Evolutionary conservation across 2,888 invertebrate genomes (phyloP).

Genomic region (Meganola albula): DNA sequence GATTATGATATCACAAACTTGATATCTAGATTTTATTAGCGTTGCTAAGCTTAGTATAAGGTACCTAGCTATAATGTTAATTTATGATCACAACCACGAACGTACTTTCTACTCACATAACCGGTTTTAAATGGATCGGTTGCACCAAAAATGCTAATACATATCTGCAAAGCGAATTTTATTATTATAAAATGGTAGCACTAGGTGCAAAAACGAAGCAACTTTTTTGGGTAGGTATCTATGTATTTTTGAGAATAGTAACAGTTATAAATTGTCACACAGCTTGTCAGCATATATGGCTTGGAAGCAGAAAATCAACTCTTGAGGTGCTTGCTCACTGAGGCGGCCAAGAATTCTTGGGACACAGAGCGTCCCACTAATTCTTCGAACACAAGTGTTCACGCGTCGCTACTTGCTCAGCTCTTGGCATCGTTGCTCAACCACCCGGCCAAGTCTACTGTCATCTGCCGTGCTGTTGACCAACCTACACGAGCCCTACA

Average conservation of each 20-base stretch:
- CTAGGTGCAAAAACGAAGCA: no score
- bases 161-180: no score
- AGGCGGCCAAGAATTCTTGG: slow-evolving; percentile 87
- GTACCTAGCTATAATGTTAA: no score
- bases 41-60: no score
- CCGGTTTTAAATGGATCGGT: no score
- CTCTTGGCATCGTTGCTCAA: slow-evolving; percentile 84
- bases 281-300: slow-evolving; percentile 95
- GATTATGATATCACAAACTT: no score
- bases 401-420: slow-evolving; percentile 77
- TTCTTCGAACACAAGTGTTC: slow-evolving; percentile 87
- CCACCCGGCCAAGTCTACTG: slow-evolving; percentile 91
- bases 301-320: slow-evolving; percentile 98
- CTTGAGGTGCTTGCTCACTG: slow-evolving; percentile 93
- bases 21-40: no score
- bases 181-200: no score
- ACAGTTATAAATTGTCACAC: slow-evolving; percentile 22
- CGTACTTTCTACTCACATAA: no score
- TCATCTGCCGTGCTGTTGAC: slow-evolving; percentile 92
- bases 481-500: slow-evolving; percentile 85
- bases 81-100: no score
- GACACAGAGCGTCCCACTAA: slow-evolving; percentile 78
- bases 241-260: slow-evolving; percentile 4
- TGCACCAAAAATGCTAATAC: no score
- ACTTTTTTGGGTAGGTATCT: no score